phyloP scores from a whole-genome alignment of 2,113 vertebrate genomes.

The Candoia aspera region DNA sequence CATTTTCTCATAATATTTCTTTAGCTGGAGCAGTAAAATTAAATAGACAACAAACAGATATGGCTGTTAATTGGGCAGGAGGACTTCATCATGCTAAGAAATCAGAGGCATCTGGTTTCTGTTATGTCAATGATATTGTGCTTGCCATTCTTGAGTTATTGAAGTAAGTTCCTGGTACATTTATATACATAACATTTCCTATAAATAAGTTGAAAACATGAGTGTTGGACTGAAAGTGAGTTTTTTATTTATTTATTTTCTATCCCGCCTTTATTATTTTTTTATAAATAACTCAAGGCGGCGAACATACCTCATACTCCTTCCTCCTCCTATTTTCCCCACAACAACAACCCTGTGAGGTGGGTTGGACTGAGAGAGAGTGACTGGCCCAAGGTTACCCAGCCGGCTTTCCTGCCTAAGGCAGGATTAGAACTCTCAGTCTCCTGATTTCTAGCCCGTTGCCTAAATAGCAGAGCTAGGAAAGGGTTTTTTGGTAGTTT shows the following conservation, averaged over 20 bases:
- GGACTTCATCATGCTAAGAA: conserved; percentile 86
- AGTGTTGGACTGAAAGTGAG: neutral
- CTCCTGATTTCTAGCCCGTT: no score
- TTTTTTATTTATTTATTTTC: no score
- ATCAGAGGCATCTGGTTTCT: conserved; percentile 84
- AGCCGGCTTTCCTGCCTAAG: no score
- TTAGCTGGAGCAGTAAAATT: conserved; percentile 85
- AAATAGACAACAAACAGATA: conserved; percentile 84
- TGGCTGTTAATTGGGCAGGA: conserved; percentile 87
- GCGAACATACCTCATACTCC: no score
- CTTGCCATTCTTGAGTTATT: conserved; percentile 84
- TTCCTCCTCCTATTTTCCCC: no score
- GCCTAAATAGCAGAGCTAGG: neutral
- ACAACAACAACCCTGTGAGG: no score
- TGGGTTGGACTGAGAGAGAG: no score
- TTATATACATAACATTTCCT: neutral
- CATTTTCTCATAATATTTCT: conserved; percentile 31
- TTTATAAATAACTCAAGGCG: no score
- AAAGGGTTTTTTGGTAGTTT: neutral
- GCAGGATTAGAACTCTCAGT: no score
- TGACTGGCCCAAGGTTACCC: no score
- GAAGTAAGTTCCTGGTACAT: conserved; percentile 75
- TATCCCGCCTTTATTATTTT: no score
- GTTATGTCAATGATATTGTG: conserved; percentile 87
- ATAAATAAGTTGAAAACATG: neutral